Evolutionary conservation across 2,888 invertebrate genomes (phyloP).

Genomic region (Nycteola revayana): DNA sequence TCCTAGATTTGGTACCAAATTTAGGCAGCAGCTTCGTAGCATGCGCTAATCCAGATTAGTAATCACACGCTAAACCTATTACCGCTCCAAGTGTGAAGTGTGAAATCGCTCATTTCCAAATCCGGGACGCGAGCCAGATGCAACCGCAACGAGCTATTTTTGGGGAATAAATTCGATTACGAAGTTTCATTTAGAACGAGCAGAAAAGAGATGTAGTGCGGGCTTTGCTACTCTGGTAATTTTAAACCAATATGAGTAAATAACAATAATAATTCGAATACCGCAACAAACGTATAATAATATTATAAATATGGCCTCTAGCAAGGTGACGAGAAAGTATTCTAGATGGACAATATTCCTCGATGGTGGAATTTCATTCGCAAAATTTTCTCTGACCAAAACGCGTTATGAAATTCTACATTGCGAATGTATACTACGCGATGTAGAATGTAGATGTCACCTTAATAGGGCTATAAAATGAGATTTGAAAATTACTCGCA

Average conservation of each 20-base stretch:
- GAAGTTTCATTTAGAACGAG: slow-evolving; percentile 35
- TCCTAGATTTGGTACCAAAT: slow-evolving; percentile 36
- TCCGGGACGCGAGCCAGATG: slow-evolving; percentile 30
- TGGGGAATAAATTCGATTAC: slow-evolving; percentile 36
- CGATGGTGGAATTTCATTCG: slow-evolving; percentile 63
- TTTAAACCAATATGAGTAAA: no score
- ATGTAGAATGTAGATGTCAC: slow-evolving; percentile 37
- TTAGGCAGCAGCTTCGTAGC: slow-evolving; percentile 29
- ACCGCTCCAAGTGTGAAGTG: slow-evolving; percentile 57
- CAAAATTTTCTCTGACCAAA: slow-evolving; percentile 55
- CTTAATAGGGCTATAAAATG: slow-evolving; percentile 30
- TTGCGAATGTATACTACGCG: slow-evolving; percentile 39
- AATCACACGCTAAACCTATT: slow-evolving; percentile 59
- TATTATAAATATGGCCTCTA: slow-evolving; percentile 68
- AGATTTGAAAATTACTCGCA: slow-evolving; percentile 37
- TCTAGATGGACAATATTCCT: slow-evolving; percentile 48
- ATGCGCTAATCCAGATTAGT: slow-evolving; percentile 52
- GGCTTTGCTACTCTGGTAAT: no score
- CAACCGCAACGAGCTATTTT: slow-evolving; percentile 29
- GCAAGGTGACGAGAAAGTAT: slow-evolving; percentile 47
- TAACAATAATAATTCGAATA: no score
- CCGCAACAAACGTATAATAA: no score
- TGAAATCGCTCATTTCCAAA: slow-evolving; percentile 49
- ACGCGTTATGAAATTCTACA: slow-evolving; percentile 46
- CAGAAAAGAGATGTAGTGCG: slow-evolving; percentile 53